Evolutionary conservation across 2,113 vertebrate genomes (phyloP).

Genomic region (Otolemur garnettii): DNA sequence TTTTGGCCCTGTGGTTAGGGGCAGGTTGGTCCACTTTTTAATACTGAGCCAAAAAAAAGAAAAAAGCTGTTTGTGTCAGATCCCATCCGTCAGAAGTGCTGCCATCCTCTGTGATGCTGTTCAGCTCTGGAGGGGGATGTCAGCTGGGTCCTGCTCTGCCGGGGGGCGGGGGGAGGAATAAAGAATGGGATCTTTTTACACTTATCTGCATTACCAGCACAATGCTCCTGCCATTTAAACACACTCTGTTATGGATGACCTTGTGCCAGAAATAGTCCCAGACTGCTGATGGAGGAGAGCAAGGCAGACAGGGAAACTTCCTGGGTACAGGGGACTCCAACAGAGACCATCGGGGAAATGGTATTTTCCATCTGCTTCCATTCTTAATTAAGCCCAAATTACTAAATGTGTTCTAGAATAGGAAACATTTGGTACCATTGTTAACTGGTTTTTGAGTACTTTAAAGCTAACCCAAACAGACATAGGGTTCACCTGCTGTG

Average conservation of each 20-base stretch:
- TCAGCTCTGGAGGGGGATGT: not conserved
- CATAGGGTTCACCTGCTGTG: not conserved
- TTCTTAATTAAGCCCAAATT: constrained; percentile 21
- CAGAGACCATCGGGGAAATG: not conserved
- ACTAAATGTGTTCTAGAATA: not conserved
- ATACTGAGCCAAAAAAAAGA: constrained; percentile 51
- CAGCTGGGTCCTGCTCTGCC: not conserved
- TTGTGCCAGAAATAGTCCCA: not conserved
- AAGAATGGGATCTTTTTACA: constrained; percentile 11
- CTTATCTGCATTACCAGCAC: not conserved
- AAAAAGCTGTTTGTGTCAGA: not conserved
- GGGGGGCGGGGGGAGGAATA: not conserved
- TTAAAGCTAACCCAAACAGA: not conserved
- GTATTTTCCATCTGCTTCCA: not conserved
- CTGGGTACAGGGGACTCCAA: too few species aligned
- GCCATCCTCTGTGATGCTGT: not conserved
- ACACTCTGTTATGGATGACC: not conserved
- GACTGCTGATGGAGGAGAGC: not conserved
- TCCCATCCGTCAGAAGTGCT: constrained; percentile 24
- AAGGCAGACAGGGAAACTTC: not conserved
- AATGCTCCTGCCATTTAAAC: not conserved
- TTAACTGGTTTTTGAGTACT: not conserved
- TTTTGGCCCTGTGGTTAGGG: not conserved
- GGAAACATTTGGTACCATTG: not conserved
- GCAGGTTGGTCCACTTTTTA: constrained; percentile 32